Conservation (phyloP, 2,888 invertebrate genomes). For the Marronus borbonicus region DNA sequence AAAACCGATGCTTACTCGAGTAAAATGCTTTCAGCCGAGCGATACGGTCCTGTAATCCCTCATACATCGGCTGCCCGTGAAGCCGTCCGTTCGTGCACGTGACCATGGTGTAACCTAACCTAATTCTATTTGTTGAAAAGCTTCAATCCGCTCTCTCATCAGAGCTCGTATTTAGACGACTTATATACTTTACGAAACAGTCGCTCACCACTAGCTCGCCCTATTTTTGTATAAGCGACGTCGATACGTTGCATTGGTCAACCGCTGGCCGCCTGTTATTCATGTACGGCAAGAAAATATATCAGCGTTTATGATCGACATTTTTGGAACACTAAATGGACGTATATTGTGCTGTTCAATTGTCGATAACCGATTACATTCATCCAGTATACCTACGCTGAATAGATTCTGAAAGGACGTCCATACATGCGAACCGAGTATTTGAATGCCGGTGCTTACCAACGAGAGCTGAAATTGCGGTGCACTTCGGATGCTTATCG, state of each 20-base stretch:
- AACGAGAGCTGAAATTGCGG: neutral
- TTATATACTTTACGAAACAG: conserved; percentile 61
- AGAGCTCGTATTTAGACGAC: conserved; percentile 61
- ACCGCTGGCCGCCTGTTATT: conserved; percentile 52
- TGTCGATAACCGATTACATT: conserved; percentile 58
- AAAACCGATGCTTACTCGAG: too few relatives aligned
- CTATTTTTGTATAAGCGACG: conserved; percentile 35
- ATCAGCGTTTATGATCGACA: conserved; percentile 64
- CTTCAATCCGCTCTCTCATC: conserved; percentile 62
- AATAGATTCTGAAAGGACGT: conserved; percentile 4
- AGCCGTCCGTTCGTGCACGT: conserved; percentile 53
- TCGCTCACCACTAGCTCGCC: conserved; percentile 54
- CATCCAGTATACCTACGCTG: conserved; percentile 27
- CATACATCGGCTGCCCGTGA: conserved; percentile 12
- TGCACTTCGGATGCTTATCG: conserved; percentile 11
- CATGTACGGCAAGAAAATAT: conserved; percentile 59
- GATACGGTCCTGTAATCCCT: conserved; percentile 1
- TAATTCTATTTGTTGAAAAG: conserved; percentile 64
- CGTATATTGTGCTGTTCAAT: conserved; percentile 61
- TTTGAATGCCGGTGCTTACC: neutral
- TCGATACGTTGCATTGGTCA: conserved; percentile 36
- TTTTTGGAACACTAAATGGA: conserved; percentile 61
- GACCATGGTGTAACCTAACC: conserved; percentile 61
- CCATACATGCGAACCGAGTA: neutral
- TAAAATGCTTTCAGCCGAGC: neutral